Evolutionary conservation across 2,888 invertebrate genomes (phyloP).

Genomic region (Plebejus argus): DNA sequence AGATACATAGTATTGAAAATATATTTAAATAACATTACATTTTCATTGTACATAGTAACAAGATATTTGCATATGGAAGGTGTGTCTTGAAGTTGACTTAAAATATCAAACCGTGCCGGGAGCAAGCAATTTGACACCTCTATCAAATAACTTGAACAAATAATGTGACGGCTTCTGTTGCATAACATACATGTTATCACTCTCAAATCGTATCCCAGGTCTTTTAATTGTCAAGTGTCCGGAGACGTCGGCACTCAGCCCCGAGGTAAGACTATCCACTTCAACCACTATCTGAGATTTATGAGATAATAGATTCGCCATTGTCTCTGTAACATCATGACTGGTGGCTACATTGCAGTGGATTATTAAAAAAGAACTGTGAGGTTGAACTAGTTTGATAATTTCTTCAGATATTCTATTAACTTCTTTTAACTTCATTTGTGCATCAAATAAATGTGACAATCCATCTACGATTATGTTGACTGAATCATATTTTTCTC

Average conservation of each 20-base stretch:
- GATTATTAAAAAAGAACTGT: conserved; percentile 69
- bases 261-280: conserved; percentile 85
- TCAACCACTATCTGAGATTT: conserved; percentile 83
- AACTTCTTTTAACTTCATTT: conserved; percentile 75
- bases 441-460: conserved; percentile 85
- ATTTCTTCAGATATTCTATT: conserved; percentile 73
- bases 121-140: conserved; percentile 86
- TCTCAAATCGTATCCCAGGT: conserved; percentile 60
- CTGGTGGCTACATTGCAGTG: conserved; percentile 82
- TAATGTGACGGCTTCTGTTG: conserved; percentile 64
- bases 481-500: conserved; percentile 62
- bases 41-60: background rate
- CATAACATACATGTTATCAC: conserved; percentile 54
- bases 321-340: conserved; percentile 79
- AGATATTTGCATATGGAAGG: background rate
- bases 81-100: conserved; percentile 29
- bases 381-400: conserved; percentile 58
- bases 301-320: conserved; percentile 83
- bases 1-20: background rate
- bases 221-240: conserved; percentile 83
- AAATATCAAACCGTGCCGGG: conserved; percentile 79
- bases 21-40: background rate
- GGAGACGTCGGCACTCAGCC: conserved; percentile 86
- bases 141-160: conserved; percentile 87
- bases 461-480: conserved; percentile 87